Evolutionary conservation across 2,797 vertebrate species (phyloP).

Genomic region (Spinus olivaceus): DNA sequence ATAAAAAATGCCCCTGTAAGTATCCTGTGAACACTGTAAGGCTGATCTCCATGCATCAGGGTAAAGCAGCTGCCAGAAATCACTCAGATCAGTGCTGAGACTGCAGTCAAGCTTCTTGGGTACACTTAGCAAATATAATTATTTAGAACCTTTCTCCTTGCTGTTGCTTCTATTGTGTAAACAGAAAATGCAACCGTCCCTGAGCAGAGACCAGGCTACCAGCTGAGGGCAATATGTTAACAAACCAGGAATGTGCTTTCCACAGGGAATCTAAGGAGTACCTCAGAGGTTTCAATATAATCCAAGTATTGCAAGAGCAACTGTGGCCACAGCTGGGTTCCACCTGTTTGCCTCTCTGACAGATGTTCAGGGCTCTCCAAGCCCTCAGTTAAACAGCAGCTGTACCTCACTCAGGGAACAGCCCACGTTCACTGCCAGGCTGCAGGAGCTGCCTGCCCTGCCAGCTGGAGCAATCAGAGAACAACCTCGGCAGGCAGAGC

Average conservation of each 20-base stretch:
- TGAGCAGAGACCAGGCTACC: not conserved
- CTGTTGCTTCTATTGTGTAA: not conserved
- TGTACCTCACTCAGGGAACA: not conserved
- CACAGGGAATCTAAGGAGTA: not conserved
- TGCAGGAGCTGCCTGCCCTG: not conserved
- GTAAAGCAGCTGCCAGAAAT: not conserved
- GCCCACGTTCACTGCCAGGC: not conserved
- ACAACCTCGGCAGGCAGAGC: not conserved
- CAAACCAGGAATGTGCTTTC: not conserved
- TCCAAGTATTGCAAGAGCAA: not conserved
- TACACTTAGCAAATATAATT: not conserved
- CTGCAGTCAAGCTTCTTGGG: not conserved
- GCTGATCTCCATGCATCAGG: not conserved
- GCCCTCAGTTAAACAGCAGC: not conserved
- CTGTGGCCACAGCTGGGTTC: conserved; percentile 16
- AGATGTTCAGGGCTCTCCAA: conserved; percentile 19
- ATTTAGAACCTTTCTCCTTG: not conserved
- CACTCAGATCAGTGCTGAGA: not conserved
- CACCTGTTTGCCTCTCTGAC: not conserved
- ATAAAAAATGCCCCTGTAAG: not conserved
- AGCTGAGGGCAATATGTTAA: not conserved
- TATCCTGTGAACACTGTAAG: not conserved
- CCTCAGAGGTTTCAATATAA: not conserved
- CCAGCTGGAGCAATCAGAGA: not conserved
- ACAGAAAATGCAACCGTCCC: not conserved